Base-by-base conservation (phyloP, 2,888 invertebrate genomes). In the Catocala fraxini region DNA sequence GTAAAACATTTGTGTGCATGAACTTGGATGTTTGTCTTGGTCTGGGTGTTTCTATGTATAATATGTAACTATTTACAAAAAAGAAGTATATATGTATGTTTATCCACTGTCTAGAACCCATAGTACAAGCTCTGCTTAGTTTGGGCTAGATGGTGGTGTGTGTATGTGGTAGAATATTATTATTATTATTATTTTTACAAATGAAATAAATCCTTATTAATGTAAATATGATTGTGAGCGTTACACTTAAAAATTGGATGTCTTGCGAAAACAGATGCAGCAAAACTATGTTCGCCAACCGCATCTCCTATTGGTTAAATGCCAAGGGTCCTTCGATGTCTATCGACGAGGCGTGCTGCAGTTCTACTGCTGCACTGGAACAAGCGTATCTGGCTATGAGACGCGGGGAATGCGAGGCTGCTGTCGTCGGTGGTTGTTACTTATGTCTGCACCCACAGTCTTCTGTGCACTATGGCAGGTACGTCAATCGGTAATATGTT, bases 361-460 rank as follows among this genome's bases (percentile, higher is more conserved):
- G 90, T 13, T 88, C 89, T 0, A 64, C 82, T 0, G 80, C 78
- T 0, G 91, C 89, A 0, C 58, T 92, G 13, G 86, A 89, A 56
- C 83, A 83, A 59, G 92, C 90, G 0, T 87, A 82, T 58, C 75
- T 78, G 5, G 89, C 88, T 1, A 83, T 93, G 4, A 63, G 65
- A 0, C 76, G 82, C 0, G 92, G 91, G 0, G 85, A 86, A 6
- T 90, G 91, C 53, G 92, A 91, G 25, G 87, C 89, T 0, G 96
- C 96, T 10, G 89, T 96, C 33, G 96, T 96, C 1, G 96, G 95
- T 1, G 96, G 96, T 0, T 86, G 92, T 7, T 95, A 94, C 70
- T 75, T 96, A 10, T 95, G 95, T 57, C 79, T 96, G 34, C 95
- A 95, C 68, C 96, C 96, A 0, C 88, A 91, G 52, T 79, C 84